Base-by-base conservation (phyloP, 2,797 vertebrate species). In the Staurois parvus region DNA sequence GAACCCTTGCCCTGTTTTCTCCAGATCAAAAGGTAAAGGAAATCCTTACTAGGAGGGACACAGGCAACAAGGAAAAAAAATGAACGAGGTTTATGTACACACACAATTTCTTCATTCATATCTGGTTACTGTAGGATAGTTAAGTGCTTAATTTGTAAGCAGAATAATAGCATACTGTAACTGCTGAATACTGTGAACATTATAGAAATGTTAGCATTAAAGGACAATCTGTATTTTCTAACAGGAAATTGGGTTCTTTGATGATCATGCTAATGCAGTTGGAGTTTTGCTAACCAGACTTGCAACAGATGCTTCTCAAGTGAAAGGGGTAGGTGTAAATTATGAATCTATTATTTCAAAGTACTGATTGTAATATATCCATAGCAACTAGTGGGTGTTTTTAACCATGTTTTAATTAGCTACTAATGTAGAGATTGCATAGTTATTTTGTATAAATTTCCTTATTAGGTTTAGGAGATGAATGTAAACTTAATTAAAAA, bases 231-330 rank as follows among this genome's bases (percentile, higher is more conserved):
- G 30, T 28, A 67, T 68, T 81, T 75, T 85, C 87, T 88, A 56
- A 78, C 86, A 91, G 93, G 92, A 94, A 79, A 90, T 94, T 85
- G 90, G 90, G 77, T 95, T 93, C 93, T 95, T 95, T 76, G 95
- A 96, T 93, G 94, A 96, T 91, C 93, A 91, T 86, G 93, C 91
- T 88, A 94, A 96, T 91, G 91, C 89, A 83, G 89, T 92, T 87
- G 93, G 92, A 74, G 89, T 95, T 91, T 92, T 95, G 88, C 89
- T 95, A 84, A 95, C 93, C 72, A 92, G 94, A 89, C 91, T 96
- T 92, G 94, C 94, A 89, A 94, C 94, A 86, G 94, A 95, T 91
- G 94, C 95, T 88, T 96, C 93, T 85, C 90, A 92, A 82, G 91
- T 94, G 78, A 95, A 95, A 95, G 94, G 93, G 92, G 93, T 95